Percentiles rank a stretch among this genome's conserved stretches.
Conservation (phyloP, 2,113 vertebrate species). For the Hucho hucho region DNA sequence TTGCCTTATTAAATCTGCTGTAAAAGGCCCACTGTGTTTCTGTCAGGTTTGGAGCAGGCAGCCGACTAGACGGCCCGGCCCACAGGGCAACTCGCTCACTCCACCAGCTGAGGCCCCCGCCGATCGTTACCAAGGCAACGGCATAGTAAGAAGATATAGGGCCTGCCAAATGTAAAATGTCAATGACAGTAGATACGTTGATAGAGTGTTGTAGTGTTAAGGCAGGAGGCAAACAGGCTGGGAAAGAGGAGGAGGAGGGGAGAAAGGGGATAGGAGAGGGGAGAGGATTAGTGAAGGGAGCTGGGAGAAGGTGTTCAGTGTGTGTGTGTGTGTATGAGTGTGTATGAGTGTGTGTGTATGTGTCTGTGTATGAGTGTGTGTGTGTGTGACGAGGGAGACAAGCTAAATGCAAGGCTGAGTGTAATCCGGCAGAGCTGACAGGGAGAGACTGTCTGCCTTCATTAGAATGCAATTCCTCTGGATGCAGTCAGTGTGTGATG, state of each 20-base stretch:
- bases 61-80: slow-evolving; percentile 36
- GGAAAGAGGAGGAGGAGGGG: background rate
- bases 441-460: background rate
- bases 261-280: background rate
- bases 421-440: background rate
- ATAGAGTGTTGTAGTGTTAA: slow-evolving; percentile 9
- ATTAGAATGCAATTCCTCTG: background rate
- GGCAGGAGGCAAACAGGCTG: background rate
- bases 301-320: too few species aligned
- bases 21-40: slow-evolving; percentile 24
- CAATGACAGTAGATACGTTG: slow-evolving; percentile 76
- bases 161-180: slow-evolving; percentile 79
- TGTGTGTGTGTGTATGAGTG: background rate
- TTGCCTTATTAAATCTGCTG: slow-evolving; percentile 33
- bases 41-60: slow-evolving; percentile 37
- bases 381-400: too few species aligned
- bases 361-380: too few species aligned
- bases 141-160: slow-evolving; percentile 64
- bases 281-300: background rate
- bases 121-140: slow-evolving; percentile 78
- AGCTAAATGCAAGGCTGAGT: too few species aligned
- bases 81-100: slow-evolving; percentile 30
- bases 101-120: slow-evolving; percentile 25
- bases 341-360: too few species aligned
- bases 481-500: background rate